Evolutionary conservation across 1,140 invertebrate species (phyloP), one percentile per base, ranked within the genome.

Genomic region (Zaprionus inermis): DNA sequence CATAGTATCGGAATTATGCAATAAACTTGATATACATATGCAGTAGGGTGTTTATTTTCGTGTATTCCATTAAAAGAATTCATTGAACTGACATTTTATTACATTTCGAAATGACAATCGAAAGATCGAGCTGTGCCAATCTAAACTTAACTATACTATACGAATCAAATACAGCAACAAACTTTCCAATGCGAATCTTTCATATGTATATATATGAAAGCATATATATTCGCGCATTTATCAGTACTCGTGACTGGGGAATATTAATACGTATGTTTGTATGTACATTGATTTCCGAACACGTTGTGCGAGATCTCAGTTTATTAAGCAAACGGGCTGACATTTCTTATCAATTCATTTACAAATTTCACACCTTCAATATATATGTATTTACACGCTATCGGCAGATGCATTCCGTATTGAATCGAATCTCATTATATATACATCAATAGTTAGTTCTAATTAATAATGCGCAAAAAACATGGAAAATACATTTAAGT

Each of bases 281-380:
- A 44, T 44, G n/a, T 44, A 44, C 38, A 44, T 18, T 44, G 38
- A 44, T 16, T 16, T 16, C 38, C 10, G 38, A 44, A 44, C n/a
- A 44, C n/a, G n/a, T n/a, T n/a, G n/a, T n/a, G n/a, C n/a, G n/a
- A n/a, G n/a, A n/a, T n/a, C 38, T 16, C 38, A 9, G 38, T 44
- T 16, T 16, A 44, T 16, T 41, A 16, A 41, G n/a, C 38, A 16
- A 41, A 41, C 16, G 6, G 6, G n/a, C 73, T 69, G 57, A 63
- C 66, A 60, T 69, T 75, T 59, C 54, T 86, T 88, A 86, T 88
- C 68, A 82, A 78, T 86, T 69, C 55, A 73, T 88, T 88, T 82
- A 88, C 83, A 88, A 76, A 88, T 77, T 77, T 76, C 61, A 74
- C 83, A 73, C 65, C 65, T 55, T 55, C 70, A 71, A 64, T 44